Percentiles rank a stretch among this genome's conserved stretches.
These are phyloP conservation scores for Tiliacea aurago DNA, from an alignment of 2,888 invertebrate genomes.

Conservation along the genomic window DNA sequence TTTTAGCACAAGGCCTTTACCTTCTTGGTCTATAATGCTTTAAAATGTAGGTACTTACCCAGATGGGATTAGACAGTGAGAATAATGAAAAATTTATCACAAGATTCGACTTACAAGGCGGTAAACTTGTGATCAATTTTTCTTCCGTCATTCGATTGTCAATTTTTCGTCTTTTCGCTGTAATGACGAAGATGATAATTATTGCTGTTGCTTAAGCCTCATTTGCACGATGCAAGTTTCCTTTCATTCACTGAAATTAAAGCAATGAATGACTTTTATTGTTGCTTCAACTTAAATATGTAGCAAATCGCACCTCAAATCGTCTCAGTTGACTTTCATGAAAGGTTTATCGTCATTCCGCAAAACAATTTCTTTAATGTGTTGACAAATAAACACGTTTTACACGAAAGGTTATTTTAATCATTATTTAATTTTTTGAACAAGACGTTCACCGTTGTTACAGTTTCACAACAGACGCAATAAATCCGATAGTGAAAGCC, in stretches of 20 bases:
- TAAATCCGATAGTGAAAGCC: background rate
- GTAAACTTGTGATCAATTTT: background rate
- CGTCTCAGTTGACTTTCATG: no score
- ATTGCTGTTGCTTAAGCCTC: background rate
- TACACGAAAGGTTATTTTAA: background rate
- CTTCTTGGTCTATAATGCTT: background rate
- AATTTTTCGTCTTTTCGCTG: background rate
- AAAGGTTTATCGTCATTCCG: background rate
- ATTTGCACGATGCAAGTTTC: no score
- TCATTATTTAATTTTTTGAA: no score
- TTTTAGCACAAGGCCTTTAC: background rate
- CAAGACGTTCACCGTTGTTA: conserved; percentile 13
- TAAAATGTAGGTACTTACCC: background rate
- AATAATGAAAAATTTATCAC: no score
- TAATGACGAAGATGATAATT: background rate
- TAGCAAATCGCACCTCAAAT: no score
- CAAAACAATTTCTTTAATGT: no score
- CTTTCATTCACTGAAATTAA: no score
- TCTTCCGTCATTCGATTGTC: background rate
- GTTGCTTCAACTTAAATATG: no score
- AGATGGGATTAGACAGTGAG: no score
- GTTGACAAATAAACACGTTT: background rate
- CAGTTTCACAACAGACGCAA: background rate
- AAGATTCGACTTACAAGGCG: background rate
- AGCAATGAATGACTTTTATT: no score